Conservation (phyloP, 2,113 vertebrate species). For the Pelusios castaneus region DNA sequence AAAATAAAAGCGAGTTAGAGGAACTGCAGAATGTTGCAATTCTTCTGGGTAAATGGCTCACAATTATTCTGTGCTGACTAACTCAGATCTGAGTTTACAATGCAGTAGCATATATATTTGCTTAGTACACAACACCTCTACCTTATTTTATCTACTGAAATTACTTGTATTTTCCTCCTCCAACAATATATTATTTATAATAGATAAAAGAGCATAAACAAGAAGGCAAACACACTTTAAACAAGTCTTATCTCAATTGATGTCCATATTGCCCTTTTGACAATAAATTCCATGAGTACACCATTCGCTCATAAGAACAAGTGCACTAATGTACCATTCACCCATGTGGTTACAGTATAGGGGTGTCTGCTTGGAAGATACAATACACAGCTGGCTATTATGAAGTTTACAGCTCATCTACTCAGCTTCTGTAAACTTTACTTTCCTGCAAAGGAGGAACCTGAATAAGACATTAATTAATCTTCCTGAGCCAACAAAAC, state of each 20-base stretch:
- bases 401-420: not conserved
- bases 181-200: not conserved
- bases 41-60: not conserved
- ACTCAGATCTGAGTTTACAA: not conserved
- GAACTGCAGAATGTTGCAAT: not conserved
- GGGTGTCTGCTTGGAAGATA: not conserved
- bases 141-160: not conserved
- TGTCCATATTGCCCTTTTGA: not conserved
- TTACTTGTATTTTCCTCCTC: not conserved
- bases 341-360: not conserved
- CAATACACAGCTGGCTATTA: not conserved
- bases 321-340: not conserved
- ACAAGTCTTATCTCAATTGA: not conserved
- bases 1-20: not conserved
- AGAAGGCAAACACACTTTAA: not conserved
- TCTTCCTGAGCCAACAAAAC: not conserved
- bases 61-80: not conserved
- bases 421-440: not conserved
- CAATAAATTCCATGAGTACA: not conserved
- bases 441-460: not conserved
- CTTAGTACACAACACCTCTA: not conserved
- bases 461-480: not conserved
- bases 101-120: not conserved
- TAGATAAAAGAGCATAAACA: not conserved
- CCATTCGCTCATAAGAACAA: not conserved